Conservation (phyloP, 2,797 vertebrate species). For the Picus viridis region DNA sequence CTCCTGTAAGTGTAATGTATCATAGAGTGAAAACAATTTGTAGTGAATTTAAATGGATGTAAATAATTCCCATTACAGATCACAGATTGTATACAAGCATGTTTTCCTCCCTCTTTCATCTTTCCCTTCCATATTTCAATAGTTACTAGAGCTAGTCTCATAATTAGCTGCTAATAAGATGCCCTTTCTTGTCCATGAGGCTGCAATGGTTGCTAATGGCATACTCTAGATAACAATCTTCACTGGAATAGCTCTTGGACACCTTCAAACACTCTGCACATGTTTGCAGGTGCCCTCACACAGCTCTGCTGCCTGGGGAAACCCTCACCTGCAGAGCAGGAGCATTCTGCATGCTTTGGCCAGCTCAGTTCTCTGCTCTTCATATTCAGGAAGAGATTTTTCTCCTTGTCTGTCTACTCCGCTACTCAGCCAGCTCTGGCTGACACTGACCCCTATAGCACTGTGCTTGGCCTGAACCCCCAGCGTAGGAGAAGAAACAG, state of each 20-base stretch:
- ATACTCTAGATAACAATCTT: background rate
- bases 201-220: background rate
- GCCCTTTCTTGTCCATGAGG: background rate
- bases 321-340: background rate
- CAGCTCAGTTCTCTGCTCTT: background rate
- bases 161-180: background rate
- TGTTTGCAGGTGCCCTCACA: background rate
- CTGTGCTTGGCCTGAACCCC: background rate
- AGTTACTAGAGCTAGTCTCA: background rate
- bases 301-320: background rate
- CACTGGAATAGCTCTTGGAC: background rate
- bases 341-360: fast-evolving
- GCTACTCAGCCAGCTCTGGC: background rate
- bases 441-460: background rate
- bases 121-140: background rate
- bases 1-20: background rate
- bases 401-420: background rate
- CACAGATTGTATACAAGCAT: background rate
- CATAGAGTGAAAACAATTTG: background rate
- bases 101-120: background rate
- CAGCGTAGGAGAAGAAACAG: fast-evolving
- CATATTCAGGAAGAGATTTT: background rate
- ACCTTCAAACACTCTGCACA: background rate
- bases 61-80: background rate
- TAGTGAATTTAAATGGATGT: background rate